Evolutionary conservation across 1,140 invertebrate genomes (phyloP), one percentile per base, ranked within the genome.

Genomic region (Sinonovacula constricta): DNA sequence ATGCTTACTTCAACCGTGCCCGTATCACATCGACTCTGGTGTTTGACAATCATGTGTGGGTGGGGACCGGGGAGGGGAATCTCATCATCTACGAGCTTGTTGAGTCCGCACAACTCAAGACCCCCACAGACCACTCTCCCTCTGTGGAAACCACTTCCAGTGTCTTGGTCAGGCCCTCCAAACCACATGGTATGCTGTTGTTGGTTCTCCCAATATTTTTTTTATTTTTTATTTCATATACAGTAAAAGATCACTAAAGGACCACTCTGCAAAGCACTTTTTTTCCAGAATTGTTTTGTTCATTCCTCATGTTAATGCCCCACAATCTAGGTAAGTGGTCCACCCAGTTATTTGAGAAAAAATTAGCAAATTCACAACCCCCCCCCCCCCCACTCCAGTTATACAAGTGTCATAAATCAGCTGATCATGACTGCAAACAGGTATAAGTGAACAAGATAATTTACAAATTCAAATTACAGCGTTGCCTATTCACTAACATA

Each of bases 31-130:
- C 90, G 33, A 86, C 92, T 18, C 79, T 92, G 14, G 90, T 90
- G 49, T 81, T 91, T 70, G 89, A 90, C 22, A 85, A 90, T 51
- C 86, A 85, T 18, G 85, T 93, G 22, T 92, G 92, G 91, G 87
- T 93, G n/a, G 92, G 92, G 14, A 93, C 92, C 22, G 91, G 90
- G 7, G 92, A 93, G 76, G 92, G 92, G 31, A 92, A 91, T 78
- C 83, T 93, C 3, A 90, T 92, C 62, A 88, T 92, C 22, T 93
- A 92, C 81, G 88, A 90, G 63, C 72, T 88, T 5, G 45, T 83
- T 15, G 85, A 86, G 69, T 80, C 74, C 26, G 67, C 79, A 26
- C 86, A 82, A 51, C 53, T 81, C 54, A 81, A 82, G 75, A 86
- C 84, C 3, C 86, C 87, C 34, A 87, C 87, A 34, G 87, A 88